Percentiles rank a stretch among this genome's conserved stretches.
These are phyloP conservation scores for Drosophila subsilvestris DNA, from an alignment of 2,888 invertebrate genomes.

Conservation along the genomic window DNA sequence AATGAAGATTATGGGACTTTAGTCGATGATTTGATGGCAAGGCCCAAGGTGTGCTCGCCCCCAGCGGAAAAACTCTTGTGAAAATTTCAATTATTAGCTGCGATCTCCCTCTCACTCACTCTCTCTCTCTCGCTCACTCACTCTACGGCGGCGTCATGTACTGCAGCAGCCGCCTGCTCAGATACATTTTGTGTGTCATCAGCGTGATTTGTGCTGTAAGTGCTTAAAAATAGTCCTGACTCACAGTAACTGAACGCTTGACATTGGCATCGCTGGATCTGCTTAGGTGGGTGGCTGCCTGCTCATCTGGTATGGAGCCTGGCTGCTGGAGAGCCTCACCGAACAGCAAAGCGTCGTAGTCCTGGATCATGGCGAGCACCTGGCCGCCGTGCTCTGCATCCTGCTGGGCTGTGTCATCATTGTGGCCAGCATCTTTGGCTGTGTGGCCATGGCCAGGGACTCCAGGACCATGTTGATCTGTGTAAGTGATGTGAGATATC, in stretches of 20 bases:
- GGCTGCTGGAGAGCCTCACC: constrained; percentile 70
- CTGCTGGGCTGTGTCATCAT: constrained; percentile 72
- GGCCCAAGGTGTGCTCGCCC: constrained; percentile 62
- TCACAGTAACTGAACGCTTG: constrained; percentile 10
- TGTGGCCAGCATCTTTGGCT: constrained; percentile 67
- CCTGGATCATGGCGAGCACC: constrained; percentile 71
- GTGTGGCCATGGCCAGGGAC: constrained; percentile 59
- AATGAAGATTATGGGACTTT: constrained; percentile 68
- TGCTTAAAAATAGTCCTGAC: constrained; percentile 20
- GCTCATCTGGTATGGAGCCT: constrained; percentile 75
- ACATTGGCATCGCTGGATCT: constrained; percentile 47
- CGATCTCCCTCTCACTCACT: background rate
- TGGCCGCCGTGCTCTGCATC: constrained; percentile 69
- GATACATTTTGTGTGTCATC: constrained; percentile 66
- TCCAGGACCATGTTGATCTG: constrained; percentile 70
- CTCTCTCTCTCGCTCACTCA: constrained; percentile 6
- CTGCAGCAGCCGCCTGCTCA: constrained; percentile 65
- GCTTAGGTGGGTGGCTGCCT: constrained; percentile 71
- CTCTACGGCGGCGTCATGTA: constrained; percentile 51
- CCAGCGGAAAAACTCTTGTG: constrained; percentile 31
- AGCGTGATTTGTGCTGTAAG: constrained; percentile 73
- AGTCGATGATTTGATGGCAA: constrained; percentile 58
- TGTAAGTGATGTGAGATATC: constrained; percentile 53
- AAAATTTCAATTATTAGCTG: constrained; percentile 21
- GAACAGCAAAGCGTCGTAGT: constrained; percentile 51